These are phyloP conservation scores for Brachypteracias leptosomus DNA, from an alignment of 2,113 vertebrate genomes.

Conservation along the genomic window DNA sequence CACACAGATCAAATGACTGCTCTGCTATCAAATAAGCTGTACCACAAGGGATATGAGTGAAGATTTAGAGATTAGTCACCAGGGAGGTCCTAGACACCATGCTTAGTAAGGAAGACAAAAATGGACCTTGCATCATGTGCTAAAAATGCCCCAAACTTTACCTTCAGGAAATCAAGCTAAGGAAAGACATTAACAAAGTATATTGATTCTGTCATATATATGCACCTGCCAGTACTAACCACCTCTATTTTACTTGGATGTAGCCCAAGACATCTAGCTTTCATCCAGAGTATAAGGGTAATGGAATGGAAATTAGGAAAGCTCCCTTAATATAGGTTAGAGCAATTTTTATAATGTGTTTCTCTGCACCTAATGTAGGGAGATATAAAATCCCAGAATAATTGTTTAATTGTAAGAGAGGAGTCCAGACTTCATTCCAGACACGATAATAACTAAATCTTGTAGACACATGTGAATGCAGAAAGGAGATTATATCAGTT, in stretches of 20 bases:
- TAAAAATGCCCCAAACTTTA: not conserved
- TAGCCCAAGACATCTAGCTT: not conserved
- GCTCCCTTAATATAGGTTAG: not conserved
- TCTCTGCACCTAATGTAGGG: not conserved
- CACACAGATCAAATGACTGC: accelerated
- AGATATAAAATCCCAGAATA: conserved; percentile 7
- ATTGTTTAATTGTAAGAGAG: conserved; percentile 18
- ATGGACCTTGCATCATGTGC: not conserved
- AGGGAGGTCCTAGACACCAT: not conserved
- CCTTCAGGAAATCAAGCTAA: conserved; percentile 2
- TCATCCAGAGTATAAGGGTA: not conserved
- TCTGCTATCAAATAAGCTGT: not conserved
- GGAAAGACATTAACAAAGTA: not conserved
- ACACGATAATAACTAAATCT: conserved; percentile 30
- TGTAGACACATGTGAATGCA: not conserved
- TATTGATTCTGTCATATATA: not conserved
- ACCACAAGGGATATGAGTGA: not conserved
- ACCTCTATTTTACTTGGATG: not conserved
- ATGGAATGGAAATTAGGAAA: conserved; percentile 39
- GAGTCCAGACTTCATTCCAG: conserved; percentile 12
- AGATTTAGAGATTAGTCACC: not conserved
- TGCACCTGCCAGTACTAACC: not conserved
- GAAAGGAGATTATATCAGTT: conserved; percentile 42
- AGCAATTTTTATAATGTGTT: conserved; percentile 23
- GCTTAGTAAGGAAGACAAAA: not conserved